A percentile compares a stretch with the other conserved stretches of the same genome.
Evolutionary conservation across 1,140 invertebrate genomes (phyloP).

Genomic region (Meteorus sp.): DNA sequence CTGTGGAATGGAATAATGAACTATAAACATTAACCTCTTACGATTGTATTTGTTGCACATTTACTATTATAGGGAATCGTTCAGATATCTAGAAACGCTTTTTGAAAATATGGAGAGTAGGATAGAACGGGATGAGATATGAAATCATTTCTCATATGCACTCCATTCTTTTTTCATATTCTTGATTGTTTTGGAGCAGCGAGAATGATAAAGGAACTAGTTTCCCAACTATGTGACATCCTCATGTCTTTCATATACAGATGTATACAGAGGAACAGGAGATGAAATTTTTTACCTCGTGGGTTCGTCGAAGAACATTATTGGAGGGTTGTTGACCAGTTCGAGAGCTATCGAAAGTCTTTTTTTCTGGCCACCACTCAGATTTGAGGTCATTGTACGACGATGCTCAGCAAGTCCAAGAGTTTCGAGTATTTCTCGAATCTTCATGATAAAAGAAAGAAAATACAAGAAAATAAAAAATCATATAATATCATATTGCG

Average conservation of each 20-base stretch:
- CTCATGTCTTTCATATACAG: too few relatives aligned
- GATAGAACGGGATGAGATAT: too few relatives aligned
- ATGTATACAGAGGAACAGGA: background rate
- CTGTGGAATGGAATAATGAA: constrained; percentile 57
- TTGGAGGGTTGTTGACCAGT: constrained; percentile 91
- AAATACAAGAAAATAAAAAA: background rate
- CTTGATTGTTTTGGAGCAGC: too few relatives aligned
- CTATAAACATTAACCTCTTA: too few relatives aligned
- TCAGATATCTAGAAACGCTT: background rate
- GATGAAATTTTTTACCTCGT: constrained; percentile 66
- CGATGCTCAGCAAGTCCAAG: constrained; percentile 84
- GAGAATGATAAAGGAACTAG: too few relatives aligned
- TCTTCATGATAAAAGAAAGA: constrained; percentile 61
- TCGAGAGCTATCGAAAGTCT: constrained; percentile 94
- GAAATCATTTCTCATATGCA: too few relatives aligned
- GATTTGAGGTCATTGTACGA: constrained; percentile 84
- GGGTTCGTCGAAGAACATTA: constrained; percentile 98
- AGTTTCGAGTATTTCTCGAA: constrained; percentile 88
- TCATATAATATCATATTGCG: too few relatives aligned
- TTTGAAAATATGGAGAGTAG: too few relatives aligned
- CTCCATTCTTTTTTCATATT: too few relatives aligned
- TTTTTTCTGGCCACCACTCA: constrained; percentile 96
- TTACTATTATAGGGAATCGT: background rate
- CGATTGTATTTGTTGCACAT: background rate
- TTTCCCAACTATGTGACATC: too few relatives aligned